Evolutionary conservation across 1,140 invertebrate genomes (phyloP).

Genomic region (Ladona fulva): DNA sequence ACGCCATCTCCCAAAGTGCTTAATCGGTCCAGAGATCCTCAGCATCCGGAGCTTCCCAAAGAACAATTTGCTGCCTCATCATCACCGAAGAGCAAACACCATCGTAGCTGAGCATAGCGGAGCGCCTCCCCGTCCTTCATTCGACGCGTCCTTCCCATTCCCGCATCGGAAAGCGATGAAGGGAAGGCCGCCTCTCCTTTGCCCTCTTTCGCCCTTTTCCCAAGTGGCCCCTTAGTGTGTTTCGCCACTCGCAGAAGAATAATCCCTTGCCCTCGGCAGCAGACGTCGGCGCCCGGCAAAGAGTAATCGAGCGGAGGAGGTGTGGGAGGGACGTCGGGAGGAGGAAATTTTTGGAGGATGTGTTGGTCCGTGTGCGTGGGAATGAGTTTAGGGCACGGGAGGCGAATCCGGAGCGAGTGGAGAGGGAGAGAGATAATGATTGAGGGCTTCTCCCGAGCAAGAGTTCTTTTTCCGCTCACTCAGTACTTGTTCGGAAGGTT

Average conservation of each 20-base stretch:
- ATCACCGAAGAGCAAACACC: not conserved
- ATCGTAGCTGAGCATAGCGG: not conserved
- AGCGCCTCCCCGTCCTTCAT: not conserved
- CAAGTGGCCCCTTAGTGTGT: not conserved
- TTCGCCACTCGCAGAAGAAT: not conserved
- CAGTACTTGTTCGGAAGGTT: not conserved
- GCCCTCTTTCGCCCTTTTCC: not conserved
- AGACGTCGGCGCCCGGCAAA: not conserved
- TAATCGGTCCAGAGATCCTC: not conserved
- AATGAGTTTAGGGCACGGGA: not conserved
- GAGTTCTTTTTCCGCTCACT: not conserved
- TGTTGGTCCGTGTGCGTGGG: not conserved
- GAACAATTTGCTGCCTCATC: slow-evolving; percentile 8
- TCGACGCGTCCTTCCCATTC: not conserved
- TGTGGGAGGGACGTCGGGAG: not conserved
- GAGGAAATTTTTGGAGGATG: not conserved
- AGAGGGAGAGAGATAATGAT: not conserved
- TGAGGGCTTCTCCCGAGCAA: not conserved
- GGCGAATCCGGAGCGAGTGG: not conserved
- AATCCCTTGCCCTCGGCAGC: not conserved
- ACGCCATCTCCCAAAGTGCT: not conserved
- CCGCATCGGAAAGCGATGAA: slow-evolving; percentile 2
- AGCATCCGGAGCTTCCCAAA: not conserved
- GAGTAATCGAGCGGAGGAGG: not conserved
- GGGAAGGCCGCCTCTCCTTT: not conserved